Evolutionary conservation across 2,888 invertebrate genomes (phyloP), one percentile per base, ranked within the genome.

Genomic region (Cylindroiulus punctatus): DNA sequence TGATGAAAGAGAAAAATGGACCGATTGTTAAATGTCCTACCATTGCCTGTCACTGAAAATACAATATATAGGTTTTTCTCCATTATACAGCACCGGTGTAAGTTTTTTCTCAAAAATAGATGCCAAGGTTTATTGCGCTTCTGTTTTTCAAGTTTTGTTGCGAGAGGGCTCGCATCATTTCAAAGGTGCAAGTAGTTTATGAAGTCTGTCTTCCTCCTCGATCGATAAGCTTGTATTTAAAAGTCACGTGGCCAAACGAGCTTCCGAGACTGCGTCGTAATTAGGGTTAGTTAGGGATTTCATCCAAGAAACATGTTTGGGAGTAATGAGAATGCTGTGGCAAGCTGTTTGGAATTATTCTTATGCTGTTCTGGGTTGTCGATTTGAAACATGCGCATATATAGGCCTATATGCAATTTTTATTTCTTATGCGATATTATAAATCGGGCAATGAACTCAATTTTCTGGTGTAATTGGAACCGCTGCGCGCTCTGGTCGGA

Each of bases 211-310:
- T 14, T 14, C 3, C 76, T 76, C 5, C 30, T 8, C 30, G 30
- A 76, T 76, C 76, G 76, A 76, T 76, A 30, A 30, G 14, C 30
- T 30, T 76, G 12, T 76, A 76, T 76, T 30, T 76, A 10, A 30
- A 17, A 76, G 26, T 76, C 76, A 76, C 76, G 30, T 76, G 76
- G 26, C 26, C 30, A 30, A 76, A 76, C 12, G 1, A 30, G 26
- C 26, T 30, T 76, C 14, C 26, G 30, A 76, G 30, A 30, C 30
- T 57, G 7, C 12, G 12, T 14, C 76, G 12, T 76, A 76, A 76
- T 76, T 52, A 52, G n/a, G 76, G 76, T 30, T 30, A 76, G 26
- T 52, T 52, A 52, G 26, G 14, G 76, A 76, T 76, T 30, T 76
- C 14, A 30, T 76, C n/a, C 47, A 2, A 36, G 36, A 36, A 36